Evolutionary conservation across 1,140 invertebrate genomes (phyloP).

Genomic region (Paralvinella palmiformis): DNA sequence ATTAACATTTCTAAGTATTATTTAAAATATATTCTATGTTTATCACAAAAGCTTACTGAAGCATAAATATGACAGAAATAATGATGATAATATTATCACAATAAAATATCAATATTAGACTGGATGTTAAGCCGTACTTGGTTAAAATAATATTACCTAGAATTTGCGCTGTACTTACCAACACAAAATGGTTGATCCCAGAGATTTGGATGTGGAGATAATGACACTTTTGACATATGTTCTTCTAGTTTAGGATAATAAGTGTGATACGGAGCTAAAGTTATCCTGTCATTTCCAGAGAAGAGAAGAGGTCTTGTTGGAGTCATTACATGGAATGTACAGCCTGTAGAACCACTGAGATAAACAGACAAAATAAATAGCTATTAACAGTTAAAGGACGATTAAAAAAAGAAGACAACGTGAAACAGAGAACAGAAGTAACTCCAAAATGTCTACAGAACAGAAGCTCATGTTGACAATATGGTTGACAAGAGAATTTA

Average conservation of each 20-base stretch:
- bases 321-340: constrained; percentile 45
- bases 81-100: too few species aligned
- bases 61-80: too few species aligned
- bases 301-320: constrained; percentile 45
- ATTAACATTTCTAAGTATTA: too few species aligned
- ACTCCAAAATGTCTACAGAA: too few species aligned
- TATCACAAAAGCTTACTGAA: too few species aligned
- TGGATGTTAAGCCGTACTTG: too few species aligned
- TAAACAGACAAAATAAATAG: not conserved
- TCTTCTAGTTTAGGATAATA: constrained; percentile 43
- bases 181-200: constrained; percentile 49
- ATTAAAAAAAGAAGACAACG: not conserved
- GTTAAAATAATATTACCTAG: constrained; percentile 7
- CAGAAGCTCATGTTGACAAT: too few species aligned
- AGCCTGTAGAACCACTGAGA: constrained; percentile 42
- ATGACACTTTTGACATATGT: constrained; percentile 37
- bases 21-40: too few species aligned
- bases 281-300: constrained; percentile 40
- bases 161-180: too few species aligned
- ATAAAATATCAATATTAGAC: too few species aligned
- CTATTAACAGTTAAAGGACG: not conserved
- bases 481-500: too few species aligned
- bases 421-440: too few species aligned
- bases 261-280: constrained; percentile 48
- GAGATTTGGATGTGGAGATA: constrained; percentile 32